These are phyloP conservation scores for Catamblyrhynchus diadema DNA, from an alignment of 2,797 vertebrate species.

Conservation along the genomic window DNA sequence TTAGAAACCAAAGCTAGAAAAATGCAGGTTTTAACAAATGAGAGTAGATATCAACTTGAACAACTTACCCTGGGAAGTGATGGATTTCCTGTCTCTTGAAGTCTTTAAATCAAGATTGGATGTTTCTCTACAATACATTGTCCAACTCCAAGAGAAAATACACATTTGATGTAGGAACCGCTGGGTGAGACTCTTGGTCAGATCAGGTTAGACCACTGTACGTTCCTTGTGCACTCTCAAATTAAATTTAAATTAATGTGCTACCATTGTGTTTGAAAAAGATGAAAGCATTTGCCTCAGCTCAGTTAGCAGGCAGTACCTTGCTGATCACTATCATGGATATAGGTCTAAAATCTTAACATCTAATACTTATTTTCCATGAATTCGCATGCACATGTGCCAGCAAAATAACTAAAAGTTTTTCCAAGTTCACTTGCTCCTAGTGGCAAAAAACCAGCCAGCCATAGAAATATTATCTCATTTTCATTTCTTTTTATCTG, in stretches of 20 bases:
- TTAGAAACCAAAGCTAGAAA: conserved; percentile 1
- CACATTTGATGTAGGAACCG: not conserved
- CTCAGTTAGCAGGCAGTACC: not conserved
- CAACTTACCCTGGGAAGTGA: not conserved
- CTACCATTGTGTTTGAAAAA: not conserved
- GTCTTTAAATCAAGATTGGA: conserved; percentile 26
- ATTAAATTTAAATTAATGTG: not conserved
- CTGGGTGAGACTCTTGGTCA: not conserved
- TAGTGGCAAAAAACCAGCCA: not conserved
- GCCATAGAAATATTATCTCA: not conserved
- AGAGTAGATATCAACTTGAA: conserved; percentile 1
- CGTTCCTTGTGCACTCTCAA: not conserved
- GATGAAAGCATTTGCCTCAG: not conserved
- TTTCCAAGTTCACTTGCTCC: not conserved
- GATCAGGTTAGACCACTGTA: not conserved
- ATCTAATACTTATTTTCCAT: not conserved
- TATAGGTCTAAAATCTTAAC: not conserved
- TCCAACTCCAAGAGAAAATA: not conserved
- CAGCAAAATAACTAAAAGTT: not conserved
- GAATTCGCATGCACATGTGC: not conserved
- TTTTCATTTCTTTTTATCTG: not conserved
- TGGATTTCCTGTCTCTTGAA: conserved; percentile 15
- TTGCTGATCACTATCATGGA: not conserved
- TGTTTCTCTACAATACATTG: not conserved
- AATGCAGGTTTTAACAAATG: conserved; percentile 16